Evolutionary conservation across 1,140 invertebrate species (phyloP).

Genomic region (Coptotermes formosanus): DNA sequence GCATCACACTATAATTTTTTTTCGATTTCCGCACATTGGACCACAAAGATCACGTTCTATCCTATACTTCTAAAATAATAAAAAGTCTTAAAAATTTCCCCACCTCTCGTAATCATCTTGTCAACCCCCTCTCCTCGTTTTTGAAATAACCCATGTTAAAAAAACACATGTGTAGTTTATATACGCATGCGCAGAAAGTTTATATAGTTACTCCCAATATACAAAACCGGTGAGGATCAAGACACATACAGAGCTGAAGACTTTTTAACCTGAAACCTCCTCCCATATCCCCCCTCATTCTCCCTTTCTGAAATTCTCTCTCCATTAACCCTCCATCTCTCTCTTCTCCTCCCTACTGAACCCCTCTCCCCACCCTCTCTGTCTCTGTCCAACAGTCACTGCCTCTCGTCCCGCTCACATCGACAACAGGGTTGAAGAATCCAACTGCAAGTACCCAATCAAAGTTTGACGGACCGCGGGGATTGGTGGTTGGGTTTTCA

Average conservation of each 20-base stretch:
- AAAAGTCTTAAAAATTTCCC: conserved; percentile 4
- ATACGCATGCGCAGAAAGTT: conserved; percentile 3
- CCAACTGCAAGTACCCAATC: conserved; percentile 9
- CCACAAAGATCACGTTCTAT: not conserved
- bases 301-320: conserved; percentile 18
- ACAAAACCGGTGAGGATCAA: conserved; percentile 11
- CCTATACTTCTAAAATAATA: not conserved
- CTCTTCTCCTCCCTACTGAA: not conserved
- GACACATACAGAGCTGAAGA: conserved; percentile 18
- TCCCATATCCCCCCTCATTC: not conserved
- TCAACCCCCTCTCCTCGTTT: not conserved
- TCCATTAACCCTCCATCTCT: conserved; percentile 15
- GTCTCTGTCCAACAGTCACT: not conserved
- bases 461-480: conserved; percentile 16
- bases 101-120: conserved; percentile 8
- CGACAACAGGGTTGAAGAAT: conserved; percentile 14
- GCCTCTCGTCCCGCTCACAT: not conserved
- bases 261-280: conserved; percentile 18
- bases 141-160: not conserved
- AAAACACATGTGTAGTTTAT: not conserved
- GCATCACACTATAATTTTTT: not conserved
- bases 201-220: conserved; percentile 17
- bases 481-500: conserved; percentile 15
- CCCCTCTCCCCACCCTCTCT: conserved; percentile 5
- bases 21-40: not conserved